Evolutionary conservation across 2,797 vertebrate genomes (phyloP), one percentile per base, ranked within the genome.

Genomic region (Lagodon rhomboides): DNA sequence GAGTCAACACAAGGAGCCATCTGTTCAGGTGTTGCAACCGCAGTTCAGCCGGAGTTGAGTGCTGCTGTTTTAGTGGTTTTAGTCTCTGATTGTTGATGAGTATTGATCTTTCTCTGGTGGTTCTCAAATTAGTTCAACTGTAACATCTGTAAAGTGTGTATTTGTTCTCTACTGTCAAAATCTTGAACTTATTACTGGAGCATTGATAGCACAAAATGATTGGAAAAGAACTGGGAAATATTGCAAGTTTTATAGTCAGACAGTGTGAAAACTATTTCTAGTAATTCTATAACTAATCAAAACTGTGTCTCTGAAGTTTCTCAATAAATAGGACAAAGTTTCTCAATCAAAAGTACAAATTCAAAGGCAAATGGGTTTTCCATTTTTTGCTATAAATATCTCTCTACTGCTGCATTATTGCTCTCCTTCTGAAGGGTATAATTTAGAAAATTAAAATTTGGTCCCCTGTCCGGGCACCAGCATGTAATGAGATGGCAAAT

Each of bases 21-120:
- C 88, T 92, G 91, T 73, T 83, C 43, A 74, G 44, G 86, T 84
- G 86, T 83, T 75, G 60, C 27, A 59, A 41, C 69, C n/a, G 41
- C 47, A 75, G 82, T 80, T 88, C 75, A 83, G 63, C 75, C 30
- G 58, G 68, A 87, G 73, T 46, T 71, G 64, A 85, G 66, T 50
- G 38, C n/a, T 66, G 22, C 34, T 41, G 56, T 59, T 80, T 72
- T 10, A 41, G 3, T 49, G n/a, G 38, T 54, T 77, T 38, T n/a
- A n/a, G 54, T 47, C 20, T 66, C 68, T 71, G 34, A 62, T 53
- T 58, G 63, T 27, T 70, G 41, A 68, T 53, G 43, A 51, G 50
- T 30, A 2, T 1, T 43, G 7, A 15, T 38, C 59, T 68, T 58
- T 15, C 15, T 44, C 18, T 3, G 17, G 27, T 17, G 56, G 20